Conservation (phyloP, 2,113 vertebrate genomes). For the Marmota monax region DNA sequence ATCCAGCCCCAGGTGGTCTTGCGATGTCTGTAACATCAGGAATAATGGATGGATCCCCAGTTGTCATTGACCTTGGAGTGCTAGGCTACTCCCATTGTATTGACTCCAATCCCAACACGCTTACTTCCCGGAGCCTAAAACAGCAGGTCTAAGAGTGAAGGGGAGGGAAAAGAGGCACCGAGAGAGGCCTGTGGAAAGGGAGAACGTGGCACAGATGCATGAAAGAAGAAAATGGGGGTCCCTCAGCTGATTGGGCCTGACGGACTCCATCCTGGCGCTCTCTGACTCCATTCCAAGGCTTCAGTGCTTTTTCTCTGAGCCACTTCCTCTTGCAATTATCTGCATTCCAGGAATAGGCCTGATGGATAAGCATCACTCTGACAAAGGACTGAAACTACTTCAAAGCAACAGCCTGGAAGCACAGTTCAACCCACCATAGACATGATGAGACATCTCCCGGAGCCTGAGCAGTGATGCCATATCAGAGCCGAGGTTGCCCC, state of each 20-base stretch:
- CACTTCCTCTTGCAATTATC: background rate
- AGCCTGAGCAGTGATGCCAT: no score
- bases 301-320: background rate
- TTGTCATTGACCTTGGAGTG: constrained; percentile 71
- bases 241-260: background rate
- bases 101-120: constrained; percentile 84
- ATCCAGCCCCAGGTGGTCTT: constrained; percentile 54
- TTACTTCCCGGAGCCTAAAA: constrained; percentile 78
- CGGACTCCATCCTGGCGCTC: background rate
- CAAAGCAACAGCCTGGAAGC: background rate
- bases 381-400: background rate
- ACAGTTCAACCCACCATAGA: background rate
- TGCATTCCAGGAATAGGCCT: background rate
- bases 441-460: no score
- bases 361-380: background rate
- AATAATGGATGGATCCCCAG: constrained; percentile 79
- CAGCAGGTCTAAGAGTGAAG: constrained; percentile 19
- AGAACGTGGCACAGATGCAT: background rate
- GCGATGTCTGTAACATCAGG: constrained; percentile 61
- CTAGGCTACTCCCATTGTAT: constrained; percentile 84
- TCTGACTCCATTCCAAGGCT: background rate
- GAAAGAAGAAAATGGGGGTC: background rate
- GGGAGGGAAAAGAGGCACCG: constrained; percentile 54
- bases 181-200: constrained; percentile 38
- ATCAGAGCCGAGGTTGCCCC: no score